Evolutionary conservation across 1,140 invertebrate species (phyloP), one percentile per base, ranked within the genome.

Genomic region (Formica exsecta): DNA sequence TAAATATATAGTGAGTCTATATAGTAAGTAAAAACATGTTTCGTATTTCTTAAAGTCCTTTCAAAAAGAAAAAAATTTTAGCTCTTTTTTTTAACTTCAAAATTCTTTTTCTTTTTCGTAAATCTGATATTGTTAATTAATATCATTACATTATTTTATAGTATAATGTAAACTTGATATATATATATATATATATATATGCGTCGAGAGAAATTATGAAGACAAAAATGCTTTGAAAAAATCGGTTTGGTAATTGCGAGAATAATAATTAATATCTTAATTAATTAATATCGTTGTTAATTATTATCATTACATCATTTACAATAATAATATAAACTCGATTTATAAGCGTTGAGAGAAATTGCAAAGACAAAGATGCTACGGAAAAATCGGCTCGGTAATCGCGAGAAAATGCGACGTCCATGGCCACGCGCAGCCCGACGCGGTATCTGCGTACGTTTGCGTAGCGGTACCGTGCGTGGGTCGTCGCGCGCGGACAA

Each of bases 391-490:
- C 41, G 25, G 3, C 38, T 25, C 38, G 25, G 22, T 19, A n/a
- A 77, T 75, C 32, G 57, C 25, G n/a, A 80, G 62, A 41, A 65
- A 54, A 22, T 65, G 29, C 48, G 61, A 38, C 54, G n/a, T 65
- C 59, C 22, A 19, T 22, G 57, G 19, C 22, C 57, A 59, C 54
- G 22, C 54, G 36, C 62, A 13, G 22, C 19, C 64, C 16, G 36
- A 32, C 16, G 71, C 71, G 32, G 38, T 89, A 85, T 91, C 68
- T 68, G 68, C 68, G 77, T 88, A 77, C 87, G 88, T 92, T 90
- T 92, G 86, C 86, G 90, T 93, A 93, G 92, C 92, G 92, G 92
- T 92, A 92, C 84, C 66, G 80, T 91, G 89, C 89, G 91, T 92
- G 91, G 90, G 92, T 86, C 86, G 88, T 59, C 57, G n/a, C 29